phyloP scores from a whole-genome alignment of 1,140 invertebrate genomes.

The Episyrphus balteatus region DNA sequence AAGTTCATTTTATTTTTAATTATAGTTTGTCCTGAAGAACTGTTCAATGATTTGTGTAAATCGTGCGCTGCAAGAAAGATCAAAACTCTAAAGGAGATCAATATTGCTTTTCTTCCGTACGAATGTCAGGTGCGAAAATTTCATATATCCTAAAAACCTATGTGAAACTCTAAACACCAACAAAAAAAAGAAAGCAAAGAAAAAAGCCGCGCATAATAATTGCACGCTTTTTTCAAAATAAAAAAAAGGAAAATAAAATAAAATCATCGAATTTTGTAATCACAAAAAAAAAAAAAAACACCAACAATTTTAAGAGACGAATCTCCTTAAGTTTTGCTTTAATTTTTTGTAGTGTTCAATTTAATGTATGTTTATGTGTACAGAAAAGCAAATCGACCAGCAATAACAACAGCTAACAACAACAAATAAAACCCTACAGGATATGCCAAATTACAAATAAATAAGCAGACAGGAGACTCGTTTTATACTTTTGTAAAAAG shows the following conservation, averaged over 20 bases:
- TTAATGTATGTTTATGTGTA: conserved; percentile 33
- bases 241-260: not conserved
- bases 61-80: conserved; percentile 89
- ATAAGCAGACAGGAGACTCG: too few relatives aligned
- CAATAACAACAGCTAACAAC: conserved; percentile 1
- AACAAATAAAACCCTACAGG: not conserved
- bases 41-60: conserved; percentile 95
- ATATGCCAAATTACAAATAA: conserved; percentile 11
- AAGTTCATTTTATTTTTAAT: conserved; percentile 10
- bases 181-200: conserved; percentile 8
- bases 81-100: conserved; percentile 99
- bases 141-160: not conserved
- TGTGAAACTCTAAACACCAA: conserved; percentile 1
- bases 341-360: conserved; percentile 37
- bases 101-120: conserved; percentile 99
- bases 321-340: conserved; percentile 35
- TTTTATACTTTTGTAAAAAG: too few relatives aligned
- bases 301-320: conserved; percentile 2
- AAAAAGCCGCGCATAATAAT: conserved; percentile 2
- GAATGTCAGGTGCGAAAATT: conserved; percentile 79
- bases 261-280: too few relatives aligned
- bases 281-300: conserved; percentile 1
- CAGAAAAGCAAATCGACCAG: conserved; percentile 30
- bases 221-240: conserved; percentile 1
- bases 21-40: conserved; percentile 75